Base-by-base conservation (phyloP, 2,113 vertebrate genomes). In the Lanius collurio region DNA sequence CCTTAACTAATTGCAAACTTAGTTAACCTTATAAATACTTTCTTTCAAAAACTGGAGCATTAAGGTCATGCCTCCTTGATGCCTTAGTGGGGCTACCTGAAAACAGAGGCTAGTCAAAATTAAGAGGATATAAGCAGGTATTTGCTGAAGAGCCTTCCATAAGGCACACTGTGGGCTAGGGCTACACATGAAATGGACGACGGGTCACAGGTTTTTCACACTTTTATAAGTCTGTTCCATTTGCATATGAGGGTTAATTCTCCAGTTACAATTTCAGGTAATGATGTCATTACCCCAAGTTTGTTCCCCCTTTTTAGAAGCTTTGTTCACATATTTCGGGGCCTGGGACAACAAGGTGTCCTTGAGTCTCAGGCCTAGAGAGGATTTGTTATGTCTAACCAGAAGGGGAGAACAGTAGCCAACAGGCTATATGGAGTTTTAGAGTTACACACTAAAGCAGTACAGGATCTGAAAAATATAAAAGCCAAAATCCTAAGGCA, bases 191-290 rank as follows among this genome's bases (percentile, higher is more conserved):
- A 37, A 60, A 37, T 37, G 57, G 35, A 37, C 2, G 1, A 60
- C 1, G 1, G 7, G n/a, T 37, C 35, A 37, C 1, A 2, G n/a
- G 24, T 37, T 60, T 37, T 37, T 37, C 57, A 60, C 23, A 37
- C 57, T 37, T 59, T 60, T 26, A 23, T 37, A 37, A 26, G 57
- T 27, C 37, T 60, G 15, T 7, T 11, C 7, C 10, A 26, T 60
- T 60, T 60, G 24, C n/a, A 26, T 26, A 60, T 27, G 23, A 60
- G 23, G 10, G 57, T 37, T 60, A 37, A 26, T 60, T 60, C 23
- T 60, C n/a, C 57, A 37, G 7, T 60, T 60, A 37, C 35, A 26
- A 18, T 60, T 37, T 60, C n/a, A 37, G 57, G 23, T 37, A 59
- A 37, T 26, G n/a, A 59, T 37, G 15, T 18, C 57, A 37, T 60